Evolutionary conservation across 37 sponge, comb jelly and placozoan genomes (phyloP).

Genomic region (Aphrocallistes beatrix): DNA sequence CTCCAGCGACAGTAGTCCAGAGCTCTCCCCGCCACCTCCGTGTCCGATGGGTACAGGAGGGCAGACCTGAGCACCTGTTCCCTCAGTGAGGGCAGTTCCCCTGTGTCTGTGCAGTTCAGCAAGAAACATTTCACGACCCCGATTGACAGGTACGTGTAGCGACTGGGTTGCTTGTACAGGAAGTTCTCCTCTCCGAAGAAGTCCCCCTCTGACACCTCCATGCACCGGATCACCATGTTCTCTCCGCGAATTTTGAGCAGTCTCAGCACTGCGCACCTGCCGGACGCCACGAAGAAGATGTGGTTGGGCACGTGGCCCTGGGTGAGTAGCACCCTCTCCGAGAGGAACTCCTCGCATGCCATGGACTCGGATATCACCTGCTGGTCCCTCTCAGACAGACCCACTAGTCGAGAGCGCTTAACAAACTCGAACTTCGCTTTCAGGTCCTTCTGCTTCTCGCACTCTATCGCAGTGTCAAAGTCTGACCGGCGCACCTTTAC

Average conservation of each 20-base stretch:
- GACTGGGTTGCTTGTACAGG: neutral
- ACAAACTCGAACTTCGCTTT: neutral
- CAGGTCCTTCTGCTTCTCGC: neutral
- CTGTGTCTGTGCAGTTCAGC: neutral
- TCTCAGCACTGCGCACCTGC: neutral
- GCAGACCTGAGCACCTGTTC: neutral
- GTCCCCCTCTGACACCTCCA: neutral
- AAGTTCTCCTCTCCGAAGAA: neutral
- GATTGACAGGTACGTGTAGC: neutral
- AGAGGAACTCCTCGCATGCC: neutral
- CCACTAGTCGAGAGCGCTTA: neutral
- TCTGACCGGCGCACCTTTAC: neutral
- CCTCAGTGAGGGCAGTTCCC: neutral
- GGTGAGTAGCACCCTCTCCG: neutral
- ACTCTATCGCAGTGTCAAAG: neutral
- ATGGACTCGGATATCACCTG: neutral
- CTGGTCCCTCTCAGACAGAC: neutral
- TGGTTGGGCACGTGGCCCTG: conserved; percentile 8
- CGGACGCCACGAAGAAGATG: conserved; percentile 1
- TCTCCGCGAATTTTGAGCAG: neutral
- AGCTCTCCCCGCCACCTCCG: neutral
- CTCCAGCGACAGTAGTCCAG: neutral
- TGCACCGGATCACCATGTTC: neutral
- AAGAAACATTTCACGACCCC: neutral
- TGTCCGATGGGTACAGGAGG: neutral